Evolutionary conservation across 1,140 invertebrate species (phyloP).

Genomic region (Galendromus occidentalis): DNA sequence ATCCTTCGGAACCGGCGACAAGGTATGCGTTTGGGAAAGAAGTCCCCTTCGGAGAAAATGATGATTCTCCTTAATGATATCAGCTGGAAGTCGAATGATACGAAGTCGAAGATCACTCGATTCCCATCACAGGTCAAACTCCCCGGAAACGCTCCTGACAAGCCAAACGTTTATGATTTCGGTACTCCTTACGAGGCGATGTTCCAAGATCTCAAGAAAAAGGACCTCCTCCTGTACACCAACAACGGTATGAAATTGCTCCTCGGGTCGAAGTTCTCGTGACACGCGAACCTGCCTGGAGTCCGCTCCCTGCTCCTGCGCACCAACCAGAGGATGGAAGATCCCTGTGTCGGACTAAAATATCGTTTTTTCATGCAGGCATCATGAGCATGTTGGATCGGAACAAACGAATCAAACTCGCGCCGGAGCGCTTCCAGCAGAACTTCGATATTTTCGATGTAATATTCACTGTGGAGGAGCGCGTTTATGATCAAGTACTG

Average conservation of each 20-base stretch:
- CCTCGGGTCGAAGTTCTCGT: too few species aligned
- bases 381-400: constrained; percentile 94
- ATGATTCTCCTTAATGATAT: neutral
- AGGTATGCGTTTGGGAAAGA: constrained; percentile 24
- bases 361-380: constrained; percentile 50
- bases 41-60: neutral
- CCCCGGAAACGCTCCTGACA: constrained; percentile 78
- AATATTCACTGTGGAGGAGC: constrained; percentile 89
- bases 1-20: constrained; percentile 95
- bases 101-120: neutral
- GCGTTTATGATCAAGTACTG: constrained; percentile 85
- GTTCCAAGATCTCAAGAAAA: constrained; percentile 69
- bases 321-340: constrained; percentile 15
- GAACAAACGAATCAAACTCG: constrained; percentile 81
- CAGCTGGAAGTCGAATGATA: neutral
- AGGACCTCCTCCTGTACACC: constrained; percentile 32
- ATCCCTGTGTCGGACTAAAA: constrained; percentile 11
- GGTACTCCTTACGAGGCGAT: constrained; percentile 88
- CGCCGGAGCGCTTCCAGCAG: constrained; percentile 83
- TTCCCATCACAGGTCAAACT: constrained; percentile 47
- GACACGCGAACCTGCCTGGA: too few species aligned
- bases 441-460: constrained; percentile 83
- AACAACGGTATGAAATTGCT: neutral
- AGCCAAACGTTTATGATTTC: constrained; percentile 97
- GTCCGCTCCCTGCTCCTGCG: constrained; percentile 29